Base-by-base conservation (phyloP, 2,797 vertebrate genomes). In the Tenualosa ilisha region DNA sequence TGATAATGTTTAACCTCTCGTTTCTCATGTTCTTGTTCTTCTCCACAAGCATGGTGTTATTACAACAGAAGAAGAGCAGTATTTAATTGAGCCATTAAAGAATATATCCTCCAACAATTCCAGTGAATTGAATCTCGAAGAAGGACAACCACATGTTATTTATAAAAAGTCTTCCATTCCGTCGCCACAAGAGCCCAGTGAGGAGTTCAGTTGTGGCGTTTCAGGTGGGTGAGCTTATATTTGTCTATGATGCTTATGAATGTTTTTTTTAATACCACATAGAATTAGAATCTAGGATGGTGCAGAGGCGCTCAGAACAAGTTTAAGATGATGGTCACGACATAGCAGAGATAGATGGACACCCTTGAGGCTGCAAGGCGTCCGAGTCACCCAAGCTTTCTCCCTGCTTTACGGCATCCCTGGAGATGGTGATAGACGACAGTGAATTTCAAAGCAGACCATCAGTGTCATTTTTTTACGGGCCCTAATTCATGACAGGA, bases 81-180 rank as follows among this genome's bases (percentile, higher is more conserved):
- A 99, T 97, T 97, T 99, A 95, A 99, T 99, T 94, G 98, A 99
- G 93, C 98, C 98, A 93, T 96, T 99, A 95, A 97, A 96, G 95
- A 98, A 98, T 92, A 91, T 92, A 91, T 94, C 95, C 92, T 97
- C 96, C 90, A 92, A 96, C 94, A 95, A 97, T 94, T 96, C 96
- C 92, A 94, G 94, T 91, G 93, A 96, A 90, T 95, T 97, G 93
- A 96, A 91, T 94, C 97, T 96, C 89, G 96, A 97, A 92, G 96
- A 95, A 89, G 98, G 97, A 91, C 98, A 98, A 93, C 97, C 97
- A 93, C 98, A 99, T 94, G 96, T 99, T 95, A 97, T 99, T 97
- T 99, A 99, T 96, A 99, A 98, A 96, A 97, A 97, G 91, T 98
- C 98, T 95, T 95, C 97, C 91, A 93, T 96, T 87, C 95, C 97